Percentiles rank a stretch among this genome's conserved stretches.
These are phyloP conservation scores for Jaculus jaculus DNA, from an alignment of 2,113 vertebrate species.

Conservation along the genomic window DNA sequence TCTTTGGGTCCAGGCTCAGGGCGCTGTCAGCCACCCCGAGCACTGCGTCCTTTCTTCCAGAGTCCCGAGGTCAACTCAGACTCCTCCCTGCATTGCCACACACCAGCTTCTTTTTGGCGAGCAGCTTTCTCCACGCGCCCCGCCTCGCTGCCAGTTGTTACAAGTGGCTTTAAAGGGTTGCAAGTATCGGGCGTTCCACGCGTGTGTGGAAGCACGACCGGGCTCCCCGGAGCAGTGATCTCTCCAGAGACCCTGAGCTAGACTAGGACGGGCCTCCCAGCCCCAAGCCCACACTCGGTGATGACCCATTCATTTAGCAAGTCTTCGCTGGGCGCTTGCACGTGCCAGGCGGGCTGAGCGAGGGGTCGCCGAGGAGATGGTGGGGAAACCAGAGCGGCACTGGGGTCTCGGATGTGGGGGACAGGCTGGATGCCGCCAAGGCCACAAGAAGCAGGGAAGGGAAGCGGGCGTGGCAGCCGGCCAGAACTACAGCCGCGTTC, in stretches of 20 bases:
- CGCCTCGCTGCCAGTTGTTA: not conserved
- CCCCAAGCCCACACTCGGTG: not conserved
- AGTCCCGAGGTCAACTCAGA: conserved; percentile 14
- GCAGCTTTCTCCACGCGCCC: not conserved
- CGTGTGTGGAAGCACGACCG: not conserved
- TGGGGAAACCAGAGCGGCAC: not conserved
- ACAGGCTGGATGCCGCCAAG: not conserved
- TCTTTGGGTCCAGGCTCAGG: not conserved
- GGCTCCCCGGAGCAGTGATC: not conserved
- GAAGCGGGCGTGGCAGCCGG: not conserved
- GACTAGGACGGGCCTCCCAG: not conserved
- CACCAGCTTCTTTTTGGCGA: not conserved
- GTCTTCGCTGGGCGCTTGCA: not conserved
- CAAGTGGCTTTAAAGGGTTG: not conserved
- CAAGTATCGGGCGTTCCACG: not conserved
- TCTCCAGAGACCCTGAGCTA: not conserved
- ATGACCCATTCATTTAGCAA: not conserved
- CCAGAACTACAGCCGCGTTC: not conserved
- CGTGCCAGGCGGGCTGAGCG: not conserved
- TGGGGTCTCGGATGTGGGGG: not conserved
- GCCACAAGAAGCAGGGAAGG: not conserved
- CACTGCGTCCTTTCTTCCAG: not conserved
- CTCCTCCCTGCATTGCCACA: not conserved
- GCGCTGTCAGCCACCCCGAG: not conserved
- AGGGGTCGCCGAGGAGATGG: not conserved